Percentiles rank a stretch among this genome's conserved stretches.
These are phyloP conservation scores for Drosophila chauvacae DNA, from an alignment of 1,140 invertebrate species.

Conservation along the genomic window DNA sequence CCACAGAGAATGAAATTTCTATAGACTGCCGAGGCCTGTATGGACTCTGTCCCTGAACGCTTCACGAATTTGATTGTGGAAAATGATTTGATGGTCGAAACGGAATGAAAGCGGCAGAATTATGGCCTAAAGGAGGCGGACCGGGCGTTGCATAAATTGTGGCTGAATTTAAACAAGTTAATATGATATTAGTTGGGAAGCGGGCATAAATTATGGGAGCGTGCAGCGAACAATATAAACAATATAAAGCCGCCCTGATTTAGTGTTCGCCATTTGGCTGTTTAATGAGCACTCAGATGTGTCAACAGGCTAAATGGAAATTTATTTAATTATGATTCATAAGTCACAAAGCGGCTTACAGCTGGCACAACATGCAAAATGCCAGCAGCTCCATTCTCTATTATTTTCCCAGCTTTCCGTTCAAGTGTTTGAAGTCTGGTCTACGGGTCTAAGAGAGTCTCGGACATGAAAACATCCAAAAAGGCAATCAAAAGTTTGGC, in stretches of 20 bases:
- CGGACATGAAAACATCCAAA: slow-evolving; percentile 42
- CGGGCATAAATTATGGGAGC: slow-evolving; percentile 72
- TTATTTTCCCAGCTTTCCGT: slow-evolving; percentile 8
- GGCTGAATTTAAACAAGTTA: slow-evolving; percentile 72
- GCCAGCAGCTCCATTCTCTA: slow-evolving; percentile 23
- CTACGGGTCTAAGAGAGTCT: slow-evolving; percentile 8
- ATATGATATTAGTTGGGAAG: slow-evolving; percentile 67
- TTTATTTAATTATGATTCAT: slow-evolving; percentile 79
- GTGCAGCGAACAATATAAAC: slow-evolving; percentile 55
- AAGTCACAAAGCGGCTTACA: slow-evolving; percentile 51
- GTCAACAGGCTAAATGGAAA: slow-evolving; percentile 80
- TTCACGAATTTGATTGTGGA: slow-evolving; percentile 53
- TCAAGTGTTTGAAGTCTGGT: slow-evolving; percentile 13
- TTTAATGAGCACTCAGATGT: slow-evolving; percentile 83
- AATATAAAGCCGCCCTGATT: slow-evolving; percentile 66
- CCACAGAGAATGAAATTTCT: slow-evolving; percentile 9
- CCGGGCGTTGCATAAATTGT: slow-evolving; percentile 57
- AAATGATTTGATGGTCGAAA: slow-evolving; percentile 42
- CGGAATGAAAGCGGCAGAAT: slow-evolving; percentile 66
- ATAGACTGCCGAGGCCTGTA: background rate
- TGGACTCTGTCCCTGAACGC: slow-evolving; percentile 31
- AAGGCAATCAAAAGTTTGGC: slow-evolving; percentile 77
- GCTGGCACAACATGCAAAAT: slow-evolving; percentile 31
- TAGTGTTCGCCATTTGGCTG: slow-evolving; percentile 71
- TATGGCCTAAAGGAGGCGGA: slow-evolving; percentile 50